Evolutionary conservation across 2,113 vertebrate species (phyloP).

Genomic region (Xerus inauris): DNA sequence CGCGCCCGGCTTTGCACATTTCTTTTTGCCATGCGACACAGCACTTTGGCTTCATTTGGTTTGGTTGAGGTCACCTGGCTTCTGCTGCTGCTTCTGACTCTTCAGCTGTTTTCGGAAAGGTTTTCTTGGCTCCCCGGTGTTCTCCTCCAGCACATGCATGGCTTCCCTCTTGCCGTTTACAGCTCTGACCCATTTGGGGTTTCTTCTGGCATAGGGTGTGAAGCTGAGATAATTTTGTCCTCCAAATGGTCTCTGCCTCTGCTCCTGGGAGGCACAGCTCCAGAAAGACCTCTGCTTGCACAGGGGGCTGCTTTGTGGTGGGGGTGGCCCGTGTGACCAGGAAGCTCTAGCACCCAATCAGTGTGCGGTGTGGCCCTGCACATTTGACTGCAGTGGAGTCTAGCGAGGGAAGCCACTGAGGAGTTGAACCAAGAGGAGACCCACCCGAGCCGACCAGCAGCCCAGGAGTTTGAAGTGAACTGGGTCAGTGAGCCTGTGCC

Average conservation of each 20-base stretch:
- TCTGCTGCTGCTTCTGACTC: not conserved
- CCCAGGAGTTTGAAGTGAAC: not conserved
- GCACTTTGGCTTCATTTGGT: not conserved
- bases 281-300: not conserved
- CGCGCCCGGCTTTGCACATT: not conserved
- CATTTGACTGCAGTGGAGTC: not conserved
- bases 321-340: fast-evolving
- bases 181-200: not conserved
- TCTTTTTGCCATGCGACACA: not conserved
- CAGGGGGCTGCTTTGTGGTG: not conserved
- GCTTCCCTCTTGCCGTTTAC: not conserved
- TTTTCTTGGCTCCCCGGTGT: not conserved
- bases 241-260: not conserved
- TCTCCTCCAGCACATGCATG: not conserved
- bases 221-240: not conserved
- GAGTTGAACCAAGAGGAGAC: not conserved
- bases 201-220: not conserved
- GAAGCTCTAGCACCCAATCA: not conserved
- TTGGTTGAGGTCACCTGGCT: not conserved
- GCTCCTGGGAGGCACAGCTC: not conserved
- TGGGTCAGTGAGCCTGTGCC: not conserved
- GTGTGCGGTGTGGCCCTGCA: not conserved
- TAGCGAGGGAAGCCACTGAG: fast-evolving
- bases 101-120: not conserved
- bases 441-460: not conserved